phyloP scores from a whole-genome alignment of 2,797 vertebrate species.

The Oryzias sinensis region DNA sequence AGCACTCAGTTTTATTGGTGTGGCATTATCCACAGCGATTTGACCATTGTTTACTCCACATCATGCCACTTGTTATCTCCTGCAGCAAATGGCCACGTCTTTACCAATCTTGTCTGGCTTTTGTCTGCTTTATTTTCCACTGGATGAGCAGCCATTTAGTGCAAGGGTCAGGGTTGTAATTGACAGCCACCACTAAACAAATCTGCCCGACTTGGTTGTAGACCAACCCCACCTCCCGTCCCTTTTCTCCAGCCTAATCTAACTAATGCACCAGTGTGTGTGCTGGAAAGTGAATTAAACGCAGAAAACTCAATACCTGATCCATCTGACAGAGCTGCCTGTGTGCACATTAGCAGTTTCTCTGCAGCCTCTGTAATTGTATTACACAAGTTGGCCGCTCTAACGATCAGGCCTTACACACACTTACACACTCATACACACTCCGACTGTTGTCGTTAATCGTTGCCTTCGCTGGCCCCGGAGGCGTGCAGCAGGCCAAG shows the following conservation, averaged over 20 bases:
- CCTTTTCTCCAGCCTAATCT: constrained; percentile 80
- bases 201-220: constrained; percentile 73
- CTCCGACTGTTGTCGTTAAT: constrained; percentile 88
- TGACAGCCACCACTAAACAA: constrained; percentile 90
- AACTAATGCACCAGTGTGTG: constrained; percentile 93
- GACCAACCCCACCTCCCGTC: constrained; percentile 61
- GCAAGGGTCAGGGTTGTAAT: constrained; percentile 81
- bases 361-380: constrained; percentile 88
- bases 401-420: constrained; percentile 86
- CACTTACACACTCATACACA: constrained; percentile 80
- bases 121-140: constrained; percentile 62
- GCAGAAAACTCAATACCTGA: constrained; percentile 94
- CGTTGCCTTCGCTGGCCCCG: constrained; percentile 70
- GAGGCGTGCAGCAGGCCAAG: constrained; percentile 61
- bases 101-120: constrained; percentile 75
- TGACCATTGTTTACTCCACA: constrained; percentile 68
- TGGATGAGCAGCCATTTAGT: constrained; percentile 76
- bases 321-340: constrained; percentile 87
- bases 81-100: constrained; percentile 68
- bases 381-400: constrained; percentile 89
- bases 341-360: constrained; percentile 90
- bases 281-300: constrained; percentile 94
- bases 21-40: constrained; percentile 51
- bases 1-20: constrained; percentile 75
- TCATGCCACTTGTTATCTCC: constrained; percentile 73